Evolutionary conservation across 2,888 invertebrate species (phyloP).

Genomic region (Drosophila anomelani): DNA sequence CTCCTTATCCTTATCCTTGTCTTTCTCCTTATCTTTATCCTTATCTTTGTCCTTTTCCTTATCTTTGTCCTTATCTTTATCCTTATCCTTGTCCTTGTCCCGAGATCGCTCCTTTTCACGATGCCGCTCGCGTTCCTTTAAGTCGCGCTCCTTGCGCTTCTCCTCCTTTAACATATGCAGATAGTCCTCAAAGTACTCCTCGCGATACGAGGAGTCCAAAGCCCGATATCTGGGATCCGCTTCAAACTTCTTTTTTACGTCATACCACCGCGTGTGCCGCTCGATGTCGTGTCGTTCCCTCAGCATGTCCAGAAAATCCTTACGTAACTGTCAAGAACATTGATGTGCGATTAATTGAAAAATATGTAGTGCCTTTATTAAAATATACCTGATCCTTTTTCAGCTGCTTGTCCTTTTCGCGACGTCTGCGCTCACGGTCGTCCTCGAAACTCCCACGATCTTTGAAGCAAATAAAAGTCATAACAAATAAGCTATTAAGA

Average conservation of each 20-base stretch:
- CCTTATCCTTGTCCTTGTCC: constrained; percentile 69
- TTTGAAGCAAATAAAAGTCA: not conserved
- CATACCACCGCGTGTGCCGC: constrained; percentile 96
- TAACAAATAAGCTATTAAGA: not conserved
- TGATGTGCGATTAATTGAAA: not conserved
- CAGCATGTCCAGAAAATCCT: constrained; percentile 95
- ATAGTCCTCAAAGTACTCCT: constrained; percentile 98
- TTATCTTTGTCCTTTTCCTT: constrained; percentile 68
- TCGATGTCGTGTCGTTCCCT: constrained; percentile 95
- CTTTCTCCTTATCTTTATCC: constrained; percentile 59
- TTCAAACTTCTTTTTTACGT: constrained; percentile 97
- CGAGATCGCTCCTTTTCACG: constrained; percentile 75
- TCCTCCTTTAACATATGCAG: constrained; percentile 94
- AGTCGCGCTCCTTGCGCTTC: constrained; percentile 86
- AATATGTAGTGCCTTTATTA: not conserved
- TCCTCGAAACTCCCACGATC: constrained; percentile 65
- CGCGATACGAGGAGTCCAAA: constrained; percentile 94
- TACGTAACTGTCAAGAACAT: constrained; percentile 88
- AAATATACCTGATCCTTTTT: constrained; percentile 83
- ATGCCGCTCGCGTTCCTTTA: constrained; percentile 78
- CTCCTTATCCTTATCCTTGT: constrained; percentile 53
- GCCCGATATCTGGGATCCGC: constrained; percentile 95
- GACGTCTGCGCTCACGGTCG: constrained; percentile 68
- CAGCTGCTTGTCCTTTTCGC: constrained; percentile 85
- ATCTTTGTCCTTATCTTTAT: constrained; percentile 64